These are phyloP conservation scores for Lithobates pipiens DNA, from an alignment of 2,797 vertebrate genomes.

Conservation along the genomic window DNA sequence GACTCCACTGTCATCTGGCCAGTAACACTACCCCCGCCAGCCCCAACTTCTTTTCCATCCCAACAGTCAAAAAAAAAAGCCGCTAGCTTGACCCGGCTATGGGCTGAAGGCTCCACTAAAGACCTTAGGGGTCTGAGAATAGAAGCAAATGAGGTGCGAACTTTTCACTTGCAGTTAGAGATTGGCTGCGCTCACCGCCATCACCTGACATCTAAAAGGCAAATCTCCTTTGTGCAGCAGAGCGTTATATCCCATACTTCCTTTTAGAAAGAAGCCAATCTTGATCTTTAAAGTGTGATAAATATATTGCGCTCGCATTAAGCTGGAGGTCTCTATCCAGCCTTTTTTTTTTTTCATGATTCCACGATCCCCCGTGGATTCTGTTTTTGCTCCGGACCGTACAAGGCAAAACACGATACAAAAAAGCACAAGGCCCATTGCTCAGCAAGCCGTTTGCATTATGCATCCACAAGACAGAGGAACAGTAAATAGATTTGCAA, in stretches of 20 bases:
- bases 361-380: constrained; percentile 29
- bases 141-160: too few species aligned
- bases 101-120: too few species aligned
- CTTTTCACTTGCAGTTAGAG: too few species aligned
- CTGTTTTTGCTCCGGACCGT: constrained; percentile 42
- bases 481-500: constrained; percentile 43
- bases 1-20: too few species aligned
- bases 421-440: constrained; percentile 18
- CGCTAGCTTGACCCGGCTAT: too few species aligned
- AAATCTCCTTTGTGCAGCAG: not conserved
- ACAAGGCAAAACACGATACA: constrained; percentile 27
- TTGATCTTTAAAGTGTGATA: constrained; percentile 6
- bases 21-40: too few species aligned
- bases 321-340: not conserved
- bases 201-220: too few species aligned
- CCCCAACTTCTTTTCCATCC: too few species aligned
- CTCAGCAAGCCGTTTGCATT: constrained; percentile 41
- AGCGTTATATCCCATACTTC: not conserved
- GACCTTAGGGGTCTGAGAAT: too few species aligned
- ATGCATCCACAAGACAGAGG: constrained; percentile 26
- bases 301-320: not conserved
- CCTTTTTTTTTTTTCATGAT: not conserved
- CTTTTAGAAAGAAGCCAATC: constrained; percentile 1
- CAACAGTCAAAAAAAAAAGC: too few species aligned
- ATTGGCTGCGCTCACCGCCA: too few species aligned